Evolutionary conservation across 2,113 vertebrate genomes (phyloP).

Genomic region (Lontra canadensis): DNA sequence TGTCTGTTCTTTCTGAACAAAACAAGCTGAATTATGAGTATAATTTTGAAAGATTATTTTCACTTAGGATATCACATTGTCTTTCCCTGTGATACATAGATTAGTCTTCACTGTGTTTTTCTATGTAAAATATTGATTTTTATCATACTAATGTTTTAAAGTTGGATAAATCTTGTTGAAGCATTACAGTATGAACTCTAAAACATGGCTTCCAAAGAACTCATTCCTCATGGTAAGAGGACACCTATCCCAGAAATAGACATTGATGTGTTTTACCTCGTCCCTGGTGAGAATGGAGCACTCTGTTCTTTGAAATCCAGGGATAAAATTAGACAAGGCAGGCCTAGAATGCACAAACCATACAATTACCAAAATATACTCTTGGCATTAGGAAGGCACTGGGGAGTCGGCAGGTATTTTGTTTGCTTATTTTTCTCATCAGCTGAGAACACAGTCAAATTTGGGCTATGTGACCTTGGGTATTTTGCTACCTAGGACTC

Average conservation of each 20-base stretch:
- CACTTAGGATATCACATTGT: background rate
- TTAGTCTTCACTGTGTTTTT: background rate
- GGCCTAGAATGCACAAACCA: background rate
- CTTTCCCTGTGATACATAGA: background rate
- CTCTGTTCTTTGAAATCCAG: background rate
- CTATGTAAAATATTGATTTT: background rate
- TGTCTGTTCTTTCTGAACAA: background rate
- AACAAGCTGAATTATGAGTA: background rate
- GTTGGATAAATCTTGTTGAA: background rate
- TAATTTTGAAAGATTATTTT: background rate
- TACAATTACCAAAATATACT: background rate
- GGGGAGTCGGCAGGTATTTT: background rate
- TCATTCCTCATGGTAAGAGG: background rate
- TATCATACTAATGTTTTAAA: background rate
- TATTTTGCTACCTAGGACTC: background rate
- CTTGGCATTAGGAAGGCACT: background rate
- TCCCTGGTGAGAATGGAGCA: background rate
- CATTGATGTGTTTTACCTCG: background rate
- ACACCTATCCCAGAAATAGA: background rate
- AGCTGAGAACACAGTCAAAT: background rate
- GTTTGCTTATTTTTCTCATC: constrained; percentile 32
- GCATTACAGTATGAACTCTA: background rate
- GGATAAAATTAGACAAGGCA: background rate
- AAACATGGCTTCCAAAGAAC: background rate
- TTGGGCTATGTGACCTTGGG: background rate